Percentiles rank a stretch among this genome's conserved stretches.
These are phyloP conservation scores for Cataglyphis altisquamis DNA, from an alignment of 2,888 invertebrate species.

Conservation along the genomic window DNA sequence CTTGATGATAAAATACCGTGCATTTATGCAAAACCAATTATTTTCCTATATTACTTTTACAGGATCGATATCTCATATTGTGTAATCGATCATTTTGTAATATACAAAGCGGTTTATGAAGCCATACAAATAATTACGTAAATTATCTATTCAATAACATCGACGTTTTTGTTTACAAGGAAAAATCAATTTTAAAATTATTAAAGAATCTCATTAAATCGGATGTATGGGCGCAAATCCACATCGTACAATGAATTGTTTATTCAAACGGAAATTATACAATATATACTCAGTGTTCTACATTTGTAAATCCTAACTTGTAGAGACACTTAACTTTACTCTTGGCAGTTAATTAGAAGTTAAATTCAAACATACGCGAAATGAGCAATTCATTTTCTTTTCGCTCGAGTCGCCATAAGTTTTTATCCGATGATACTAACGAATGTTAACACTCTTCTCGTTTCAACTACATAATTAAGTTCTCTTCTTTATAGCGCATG, in stretches of 20 bases:
- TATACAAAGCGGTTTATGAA: neutral
- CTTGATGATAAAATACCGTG: constrained; percentile 2
- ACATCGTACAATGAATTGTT: neutral
- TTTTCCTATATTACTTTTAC: neutral
- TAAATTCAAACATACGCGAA: constrained; percentile 18
- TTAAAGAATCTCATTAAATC: neutral
- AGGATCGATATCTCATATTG: neutral
- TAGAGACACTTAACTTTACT: constrained; percentile 1
- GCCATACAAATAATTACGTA: neutral
- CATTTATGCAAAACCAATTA: neutral
- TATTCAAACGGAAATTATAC: neutral
- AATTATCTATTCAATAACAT: neutral
- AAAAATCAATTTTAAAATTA: neutral
- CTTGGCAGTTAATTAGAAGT: constrained; percentile 28
- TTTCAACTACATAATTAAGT: constrained; percentile 39
- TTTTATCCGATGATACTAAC: constrained; percentile 53
- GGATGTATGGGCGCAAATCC: neutral
- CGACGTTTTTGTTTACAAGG: neutral
- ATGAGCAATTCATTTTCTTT: neutral
- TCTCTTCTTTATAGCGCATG: constrained; percentile 5
- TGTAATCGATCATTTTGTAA: neutral
- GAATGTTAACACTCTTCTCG: constrained; percentile 34
- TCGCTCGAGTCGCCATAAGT: constrained; percentile 62
- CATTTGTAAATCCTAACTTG: constrained; percentile 17
- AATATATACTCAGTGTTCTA: neutral